A percentile compares a stretch with the other conserved stretches of the same genome.
phyloP scores from a whole-genome alignment of 1,140 invertebrate species.

The Nasonia longicornis region DNA sequence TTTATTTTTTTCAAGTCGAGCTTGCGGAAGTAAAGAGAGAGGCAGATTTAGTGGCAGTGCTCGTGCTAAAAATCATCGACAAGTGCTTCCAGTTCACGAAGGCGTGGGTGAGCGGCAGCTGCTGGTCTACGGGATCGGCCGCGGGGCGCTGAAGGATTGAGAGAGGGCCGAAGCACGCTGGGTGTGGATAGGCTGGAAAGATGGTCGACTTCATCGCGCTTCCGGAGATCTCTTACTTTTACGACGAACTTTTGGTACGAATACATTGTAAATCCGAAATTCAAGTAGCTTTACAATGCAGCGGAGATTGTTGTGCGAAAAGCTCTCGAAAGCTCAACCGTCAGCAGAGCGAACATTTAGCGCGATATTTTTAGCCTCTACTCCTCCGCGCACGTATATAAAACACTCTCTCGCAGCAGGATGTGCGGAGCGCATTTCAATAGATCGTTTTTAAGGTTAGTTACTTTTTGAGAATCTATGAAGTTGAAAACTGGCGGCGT shows the following conservation, averaged over 20 bases:
- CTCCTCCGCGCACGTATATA: background rate
- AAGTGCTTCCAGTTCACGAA: background rate
- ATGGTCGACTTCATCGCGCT: constrained; percentile 65
- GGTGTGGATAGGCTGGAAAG: constrained; percentile 42
- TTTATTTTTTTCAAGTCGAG: too few species aligned
- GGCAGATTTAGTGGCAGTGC: background rate
- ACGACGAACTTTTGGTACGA: constrained; percentile 60
- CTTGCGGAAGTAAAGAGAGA: too few species aligned
- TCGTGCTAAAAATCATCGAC: background rate
- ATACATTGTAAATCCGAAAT: background rate
- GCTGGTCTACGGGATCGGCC: background rate
- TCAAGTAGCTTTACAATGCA: too few species aligned
- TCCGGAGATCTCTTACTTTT: constrained; percentile 63
- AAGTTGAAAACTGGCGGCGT: constrained; percentile 28
- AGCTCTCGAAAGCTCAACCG: too few species aligned
- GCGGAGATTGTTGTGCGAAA: too few species aligned
- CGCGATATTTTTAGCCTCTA: background rate
- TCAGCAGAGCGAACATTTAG: too few species aligned
- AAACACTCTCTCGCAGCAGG: background rate
- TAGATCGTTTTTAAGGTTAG: constrained; percentile 36
- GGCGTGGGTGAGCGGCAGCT: background rate
- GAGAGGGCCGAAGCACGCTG: background rate
- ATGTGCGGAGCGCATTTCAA: constrained; percentile 2
- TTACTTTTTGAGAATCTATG: constrained; percentile 37
- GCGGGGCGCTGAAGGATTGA: background rate